Evolutionary conservation across 2,888 invertebrate species (phyloP), one percentile per base, ranked within the genome.

Genomic region (Neelides folsomi): DNA sequence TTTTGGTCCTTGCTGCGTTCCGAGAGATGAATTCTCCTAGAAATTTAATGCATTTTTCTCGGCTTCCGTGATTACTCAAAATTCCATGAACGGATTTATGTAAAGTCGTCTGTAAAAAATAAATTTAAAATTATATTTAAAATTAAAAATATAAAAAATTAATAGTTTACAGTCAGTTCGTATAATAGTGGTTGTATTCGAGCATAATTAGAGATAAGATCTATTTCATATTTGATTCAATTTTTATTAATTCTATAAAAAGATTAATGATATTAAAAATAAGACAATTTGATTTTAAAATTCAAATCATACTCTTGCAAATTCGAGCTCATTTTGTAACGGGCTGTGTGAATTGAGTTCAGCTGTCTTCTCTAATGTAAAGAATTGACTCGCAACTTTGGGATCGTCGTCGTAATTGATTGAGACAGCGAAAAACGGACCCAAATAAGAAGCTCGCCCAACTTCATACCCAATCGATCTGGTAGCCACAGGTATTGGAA

Each of bases 391-490:
- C 0, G 86, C 87, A n/a, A 90, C 80, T 60, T 85, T 81, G 0
- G 85, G 86, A 69, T 88, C 86, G 70, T 94, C 94, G 68, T 95
- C 94, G 37, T 87, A 89, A 70, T 94, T 90, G 1, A 93, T 79
- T 0, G 94, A 93, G 1, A 94, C 80, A 9, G 83, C 81, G 59
- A 97, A 77, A 72, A 97, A 94, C 0, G 94, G 89, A 13, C 93
- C 94, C 7, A 98, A 77, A 68, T 81, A 89, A 52, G 89, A 86
- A 44, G 84, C 80, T 48, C 82, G 77, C 0, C 86, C 82, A 52
- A 94, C 76, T 72, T 97, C 95, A 40, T 90, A 76, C 0, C 95
- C 95, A 0, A 77, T 77, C 3, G 43, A 35, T 6, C 84, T 83
- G 36, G 66, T 67, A 1, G 86, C 84, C 62, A 83, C 77, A 1